phyloP scores from a whole-genome alignment of 2,797 vertebrate species.

The Margarornis squamiger region DNA sequence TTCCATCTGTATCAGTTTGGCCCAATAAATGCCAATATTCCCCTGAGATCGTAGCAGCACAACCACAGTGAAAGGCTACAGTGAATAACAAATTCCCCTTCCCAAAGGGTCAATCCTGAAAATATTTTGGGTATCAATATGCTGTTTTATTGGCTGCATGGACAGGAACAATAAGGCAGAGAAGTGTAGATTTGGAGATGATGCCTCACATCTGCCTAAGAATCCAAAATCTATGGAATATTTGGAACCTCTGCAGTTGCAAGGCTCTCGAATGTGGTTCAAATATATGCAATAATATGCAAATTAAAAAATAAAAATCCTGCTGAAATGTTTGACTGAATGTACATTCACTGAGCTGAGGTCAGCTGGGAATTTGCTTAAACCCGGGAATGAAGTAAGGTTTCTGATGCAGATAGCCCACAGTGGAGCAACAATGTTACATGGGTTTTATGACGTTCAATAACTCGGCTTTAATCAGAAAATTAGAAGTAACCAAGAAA shows the following conservation, averaged over 20 bases:
- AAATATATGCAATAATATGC: not conserved
- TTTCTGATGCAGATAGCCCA: slow-evolving; percentile 20
- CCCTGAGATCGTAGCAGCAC: not conserved
- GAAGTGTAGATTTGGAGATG: not conserved
- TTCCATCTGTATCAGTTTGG: not conserved
- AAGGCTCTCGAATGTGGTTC: not conserved
- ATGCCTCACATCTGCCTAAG: not conserved
- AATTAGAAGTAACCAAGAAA: slow-evolving; percentile 43
- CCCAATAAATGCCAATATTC: not conserved
- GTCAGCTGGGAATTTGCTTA: slow-evolving; percentile 37
- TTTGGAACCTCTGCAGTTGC: not conserved
- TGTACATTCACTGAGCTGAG: not conserved
- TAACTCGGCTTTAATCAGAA: slow-evolving; percentile 56
- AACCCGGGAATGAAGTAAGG: not conserved
- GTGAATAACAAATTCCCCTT: not conserved
- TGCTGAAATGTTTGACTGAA: not conserved
- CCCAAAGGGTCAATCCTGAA: not conserved
- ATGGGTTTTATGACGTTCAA: slow-evolving; percentile 40
- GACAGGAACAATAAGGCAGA: not conserved
- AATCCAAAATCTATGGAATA: not conserved
- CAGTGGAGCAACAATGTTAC: slow-evolving; percentile 26
- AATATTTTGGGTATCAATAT: not conserved
- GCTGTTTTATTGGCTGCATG: accelerated
- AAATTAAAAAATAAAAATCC: slow-evolving; percentile 3
- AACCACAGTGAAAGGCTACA: not conserved